Evolutionary conservation across 1,140 invertebrate genomes (phyloP).

Genomic region (Drosophila cardini): DNA sequence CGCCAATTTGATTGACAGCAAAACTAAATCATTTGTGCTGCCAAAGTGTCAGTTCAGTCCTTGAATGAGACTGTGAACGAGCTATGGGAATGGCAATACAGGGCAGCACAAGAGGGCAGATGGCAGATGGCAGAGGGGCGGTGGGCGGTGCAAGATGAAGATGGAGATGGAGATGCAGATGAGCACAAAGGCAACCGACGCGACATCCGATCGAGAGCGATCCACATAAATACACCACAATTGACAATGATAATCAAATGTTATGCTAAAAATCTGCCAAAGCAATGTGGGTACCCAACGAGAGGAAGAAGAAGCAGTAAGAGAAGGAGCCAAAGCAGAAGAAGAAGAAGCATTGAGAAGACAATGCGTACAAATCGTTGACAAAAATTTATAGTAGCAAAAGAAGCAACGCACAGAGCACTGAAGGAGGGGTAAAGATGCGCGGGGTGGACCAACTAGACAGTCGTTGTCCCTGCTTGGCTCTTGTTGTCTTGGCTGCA

Average conservation of each 20-base stretch:
- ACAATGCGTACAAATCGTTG: slow-evolving; percentile 84
- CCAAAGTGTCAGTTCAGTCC: slow-evolving; percentile 51
- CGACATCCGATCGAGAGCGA: slow-evolving; percentile 8
- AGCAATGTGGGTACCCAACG: slow-evolving; percentile 37
- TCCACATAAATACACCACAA: slow-evolving; percentile 66
- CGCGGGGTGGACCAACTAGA: slow-evolving; percentile 26
- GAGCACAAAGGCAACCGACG: slow-evolving; percentile 66
- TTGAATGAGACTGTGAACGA: slow-evolving; percentile 13
- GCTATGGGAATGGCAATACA: background rate
- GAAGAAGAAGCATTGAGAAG: slow-evolving; percentile 33
- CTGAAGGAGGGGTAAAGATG: background rate
- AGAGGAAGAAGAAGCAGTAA: slow-evolving; percentile 12
- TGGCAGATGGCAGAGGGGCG: too few species aligned
- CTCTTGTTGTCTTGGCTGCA: background rate
- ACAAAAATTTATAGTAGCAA: slow-evolving; percentile 84
- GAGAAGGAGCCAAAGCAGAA: slow-evolving; percentile 12
- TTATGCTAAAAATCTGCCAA: slow-evolving; percentile 76
- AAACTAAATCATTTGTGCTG: slow-evolving; percentile 76
- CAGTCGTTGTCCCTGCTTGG: background rate
- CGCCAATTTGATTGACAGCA: slow-evolving; percentile 74
- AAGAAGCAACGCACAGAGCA: slow-evolving; percentile 22
- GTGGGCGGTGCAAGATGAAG: background rate
- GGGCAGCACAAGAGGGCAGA: background rate
- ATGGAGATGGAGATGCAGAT: slow-evolving; percentile 1
- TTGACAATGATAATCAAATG: slow-evolving; percentile 81